Percentiles rank a stretch among this genome's conserved stretches.
Conservation (phyloP, 2,797 vertebrate species). For the Microchirus variegatus region DNA sequence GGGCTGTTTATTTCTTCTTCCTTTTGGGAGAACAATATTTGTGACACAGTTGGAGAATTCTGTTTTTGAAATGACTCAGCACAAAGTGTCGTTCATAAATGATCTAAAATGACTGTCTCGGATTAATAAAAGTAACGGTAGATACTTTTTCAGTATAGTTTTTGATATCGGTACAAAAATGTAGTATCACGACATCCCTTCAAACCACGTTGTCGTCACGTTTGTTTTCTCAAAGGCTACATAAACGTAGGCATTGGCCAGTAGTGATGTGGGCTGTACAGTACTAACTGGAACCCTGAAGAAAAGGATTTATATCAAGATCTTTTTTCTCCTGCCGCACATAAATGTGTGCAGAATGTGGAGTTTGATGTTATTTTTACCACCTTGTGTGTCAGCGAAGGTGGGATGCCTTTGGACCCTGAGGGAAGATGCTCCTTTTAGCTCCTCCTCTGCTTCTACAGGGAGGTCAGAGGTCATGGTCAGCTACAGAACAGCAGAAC, state of each 20-base stretch:
- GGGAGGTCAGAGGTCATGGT: constrained; percentile 40
- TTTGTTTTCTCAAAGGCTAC: constrained; percentile 9
- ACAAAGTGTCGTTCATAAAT: too few species aligned
- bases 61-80: too few species aligned
- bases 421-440: constrained; percentile 34
- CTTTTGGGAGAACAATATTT: too few species aligned
- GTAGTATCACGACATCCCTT: too few species aligned
- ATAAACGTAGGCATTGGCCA: constrained; percentile 7
- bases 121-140: too few species aligned
- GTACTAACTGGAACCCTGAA: constrained; percentile 17
- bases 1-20: too few species aligned
- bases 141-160: too few species aligned
- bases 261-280: constrained; percentile 15
- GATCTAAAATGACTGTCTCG: too few species aligned
- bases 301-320: constrained; percentile 37
- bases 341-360: constrained; percentile 22
- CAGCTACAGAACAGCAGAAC: constrained; percentile 10
- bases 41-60: too few species aligned
- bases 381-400: constrained; percentile 21
- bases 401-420: constrained; percentile 32
- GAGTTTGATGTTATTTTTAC: constrained; percentile 51
- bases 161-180: too few species aligned
- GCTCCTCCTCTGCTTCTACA: constrained; percentile 33
- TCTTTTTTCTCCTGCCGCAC: constrained; percentile 21
- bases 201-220: background rate